Percentiles rank a stretch among this genome's conserved stretches.
phyloP scores from a whole-genome alignment of 1,140 invertebrate species.

The Cephus cinctus region DNA sequence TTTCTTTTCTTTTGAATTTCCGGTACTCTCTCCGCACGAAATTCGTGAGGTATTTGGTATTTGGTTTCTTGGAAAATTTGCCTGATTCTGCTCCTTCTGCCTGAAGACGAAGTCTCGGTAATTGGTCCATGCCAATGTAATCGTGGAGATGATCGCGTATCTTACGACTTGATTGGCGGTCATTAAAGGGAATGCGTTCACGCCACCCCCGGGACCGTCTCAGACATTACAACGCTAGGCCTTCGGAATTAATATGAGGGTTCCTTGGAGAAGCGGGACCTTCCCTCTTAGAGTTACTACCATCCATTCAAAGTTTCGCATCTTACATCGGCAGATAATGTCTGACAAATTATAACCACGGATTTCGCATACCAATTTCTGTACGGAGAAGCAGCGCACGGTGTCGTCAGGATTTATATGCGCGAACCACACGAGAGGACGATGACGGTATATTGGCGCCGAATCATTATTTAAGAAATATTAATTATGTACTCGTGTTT shows the following conservation, averaged over 20 bases:
- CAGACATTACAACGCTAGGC: slow-evolving; percentile 37
- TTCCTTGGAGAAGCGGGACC: slow-evolving; percentile 22
- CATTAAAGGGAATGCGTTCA: slow-evolving; percentile 55
- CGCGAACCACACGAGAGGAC: too few species aligned
- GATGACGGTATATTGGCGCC: too few species aligned
- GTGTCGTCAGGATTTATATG: too few species aligned
- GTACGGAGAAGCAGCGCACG: too few species aligned
- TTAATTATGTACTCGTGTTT: too few species aligned
- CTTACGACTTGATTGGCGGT: slow-evolving; percentile 50
- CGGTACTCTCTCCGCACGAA: too few species aligned
- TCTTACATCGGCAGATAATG: slow-evolving; percentile 47
- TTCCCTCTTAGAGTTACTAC: slow-evolving; percentile 24
- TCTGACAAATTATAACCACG: slow-evolving; percentile 49
- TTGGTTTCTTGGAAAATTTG: too few species aligned
- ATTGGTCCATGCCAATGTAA: slow-evolving; percentile 32
- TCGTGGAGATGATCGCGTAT: slow-evolving; percentile 52
- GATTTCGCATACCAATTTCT: slow-evolving; percentile 44
- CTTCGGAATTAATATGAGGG: slow-evolving; percentile 49
- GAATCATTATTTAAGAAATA: too few species aligned
- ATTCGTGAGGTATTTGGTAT: too few species aligned
- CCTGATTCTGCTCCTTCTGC: too few species aligned
- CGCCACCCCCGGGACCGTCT: slow-evolving; percentile 41
- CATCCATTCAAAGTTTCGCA: slow-evolving; percentile 46
- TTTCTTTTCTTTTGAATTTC: too few species aligned
- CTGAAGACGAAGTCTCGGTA: too few species aligned